These are phyloP conservation scores for Recurvirostra avosetta DNA, from an alignment of 2,113 vertebrate species.

Conservation along the genomic window DNA sequence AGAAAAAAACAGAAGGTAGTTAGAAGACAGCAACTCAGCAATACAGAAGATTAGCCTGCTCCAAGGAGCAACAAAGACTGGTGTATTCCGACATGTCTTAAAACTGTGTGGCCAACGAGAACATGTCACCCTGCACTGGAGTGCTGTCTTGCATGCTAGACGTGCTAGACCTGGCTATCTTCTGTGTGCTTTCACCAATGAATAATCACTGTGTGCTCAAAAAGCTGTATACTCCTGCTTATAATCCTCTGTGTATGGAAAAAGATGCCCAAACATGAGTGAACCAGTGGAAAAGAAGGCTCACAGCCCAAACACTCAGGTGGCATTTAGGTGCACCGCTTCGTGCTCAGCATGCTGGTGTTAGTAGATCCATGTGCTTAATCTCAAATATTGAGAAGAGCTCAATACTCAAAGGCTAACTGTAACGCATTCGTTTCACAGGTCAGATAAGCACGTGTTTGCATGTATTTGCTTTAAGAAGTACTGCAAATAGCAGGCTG, in stretches of 20 bases:
- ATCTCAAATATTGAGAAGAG: neutral
- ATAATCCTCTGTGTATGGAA: neutral
- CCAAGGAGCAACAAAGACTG: neutral
- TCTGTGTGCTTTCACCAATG: neutral
- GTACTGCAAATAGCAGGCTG: neutral
- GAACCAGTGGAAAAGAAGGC: neutral
- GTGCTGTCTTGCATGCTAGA: neutral
- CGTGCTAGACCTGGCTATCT: neutral
- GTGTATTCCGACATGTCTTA: neutral
- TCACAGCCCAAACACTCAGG: neutral
- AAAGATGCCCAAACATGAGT: neutral
- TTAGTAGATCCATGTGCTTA: neutral
- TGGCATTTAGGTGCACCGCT: neutral
- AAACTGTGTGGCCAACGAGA: neutral
- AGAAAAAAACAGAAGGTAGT: neutral
- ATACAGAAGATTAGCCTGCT: neutral
- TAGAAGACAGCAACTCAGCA: neutral
- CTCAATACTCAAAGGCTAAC: neutral
- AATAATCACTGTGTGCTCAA: neutral
- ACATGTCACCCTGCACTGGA: neutral
- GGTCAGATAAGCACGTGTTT: neutral
- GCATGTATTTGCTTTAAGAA: neutral
- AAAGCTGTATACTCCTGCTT: neutral
- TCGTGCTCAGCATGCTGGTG: neutral
- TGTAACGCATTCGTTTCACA: neutral